phyloP scores from a whole-genome alignment of 2,888 invertebrate species.

The Tenthredo notha region DNA sequence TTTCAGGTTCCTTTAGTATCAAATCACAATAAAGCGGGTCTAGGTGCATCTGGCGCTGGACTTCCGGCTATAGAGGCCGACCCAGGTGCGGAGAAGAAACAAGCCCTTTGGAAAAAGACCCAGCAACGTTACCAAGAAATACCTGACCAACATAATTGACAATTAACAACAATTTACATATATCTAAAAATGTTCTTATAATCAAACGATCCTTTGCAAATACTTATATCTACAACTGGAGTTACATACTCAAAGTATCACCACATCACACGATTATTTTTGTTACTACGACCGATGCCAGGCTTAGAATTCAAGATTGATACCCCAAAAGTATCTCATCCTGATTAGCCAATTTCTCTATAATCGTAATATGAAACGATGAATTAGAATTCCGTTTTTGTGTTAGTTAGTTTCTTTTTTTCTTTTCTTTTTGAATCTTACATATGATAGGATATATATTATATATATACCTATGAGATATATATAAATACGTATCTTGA shows the following conservation, averaged over 20 bases:
- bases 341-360: background rate
- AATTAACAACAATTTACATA: background rate
- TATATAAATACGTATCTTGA: background rate
- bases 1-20: conserved; percentile 82
- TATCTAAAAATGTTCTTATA: background rate
- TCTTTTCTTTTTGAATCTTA: no score
- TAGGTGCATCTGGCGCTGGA: conserved; percentile 79
- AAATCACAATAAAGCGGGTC: conserved; percentile 83
- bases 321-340: background rate
- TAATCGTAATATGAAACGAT: no score
- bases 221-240: background rate
- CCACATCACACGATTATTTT: background rate
- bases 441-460: no score
- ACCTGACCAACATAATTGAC: conserved; percentile 59
- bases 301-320: background rate
- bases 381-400: no score
- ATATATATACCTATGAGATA: no score
- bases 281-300: no score
- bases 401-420: no score
- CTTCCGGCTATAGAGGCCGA: conserved; percentile 68
- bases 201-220: background rate
- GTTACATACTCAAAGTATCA: background rate
- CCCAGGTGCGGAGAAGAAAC: conserved; percentile 71
- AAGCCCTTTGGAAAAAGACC: conserved; percentile 77
- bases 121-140: conserved; percentile 77